Percentiles rank a stretch among this genome's conserved stretches.
Evolutionary conservation across 2,113 vertebrate genomes (phyloP).

Genomic region (Microcebus jonahi): DNA sequence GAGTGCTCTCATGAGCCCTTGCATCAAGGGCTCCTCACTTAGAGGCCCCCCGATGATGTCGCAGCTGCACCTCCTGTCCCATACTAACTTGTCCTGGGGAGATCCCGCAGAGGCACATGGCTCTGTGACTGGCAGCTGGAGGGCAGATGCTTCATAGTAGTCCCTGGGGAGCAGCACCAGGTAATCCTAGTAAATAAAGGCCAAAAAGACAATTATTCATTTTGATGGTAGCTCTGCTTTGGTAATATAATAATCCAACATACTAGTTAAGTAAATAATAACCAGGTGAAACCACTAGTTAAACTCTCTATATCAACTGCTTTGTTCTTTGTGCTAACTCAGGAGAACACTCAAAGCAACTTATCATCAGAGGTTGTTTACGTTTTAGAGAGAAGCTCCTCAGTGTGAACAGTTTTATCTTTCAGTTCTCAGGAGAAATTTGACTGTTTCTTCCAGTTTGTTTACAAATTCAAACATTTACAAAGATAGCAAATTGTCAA

Average conservation of each 20-base stretch:
- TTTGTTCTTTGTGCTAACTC: background rate
- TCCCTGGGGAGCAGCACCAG: constrained; percentile 93
- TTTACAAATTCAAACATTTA: background rate
- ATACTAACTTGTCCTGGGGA: constrained; percentile 89
- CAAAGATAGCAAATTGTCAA: background rate
- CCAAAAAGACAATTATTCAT: background rate
- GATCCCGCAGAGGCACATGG: constrained; percentile 86
- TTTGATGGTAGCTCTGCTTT: too few species aligned
- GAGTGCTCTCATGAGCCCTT: background rate
- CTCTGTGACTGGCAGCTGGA: constrained; percentile 90
- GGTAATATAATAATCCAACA: background rate
- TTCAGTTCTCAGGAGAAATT: background rate
- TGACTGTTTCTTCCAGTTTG: background rate
- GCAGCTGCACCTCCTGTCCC: background rate
- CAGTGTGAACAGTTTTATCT: background rate
- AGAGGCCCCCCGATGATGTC: background rate
- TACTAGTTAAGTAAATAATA: background rate
- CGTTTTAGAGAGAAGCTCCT: background rate
- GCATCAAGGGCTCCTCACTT: background rate
- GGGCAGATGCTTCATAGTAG: constrained; percentile 92
- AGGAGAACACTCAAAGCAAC: background rate
- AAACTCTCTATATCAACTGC: background rate
- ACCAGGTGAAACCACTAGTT: background rate
- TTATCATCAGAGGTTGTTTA: background rate
- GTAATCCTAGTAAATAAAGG: constrained; percentile 90